Percentiles rank a stretch among this genome's conserved stretches.
phyloP scores from a whole-genome alignment of 2,888 invertebrate species.

The Digitonthophagus gazella region DNA sequence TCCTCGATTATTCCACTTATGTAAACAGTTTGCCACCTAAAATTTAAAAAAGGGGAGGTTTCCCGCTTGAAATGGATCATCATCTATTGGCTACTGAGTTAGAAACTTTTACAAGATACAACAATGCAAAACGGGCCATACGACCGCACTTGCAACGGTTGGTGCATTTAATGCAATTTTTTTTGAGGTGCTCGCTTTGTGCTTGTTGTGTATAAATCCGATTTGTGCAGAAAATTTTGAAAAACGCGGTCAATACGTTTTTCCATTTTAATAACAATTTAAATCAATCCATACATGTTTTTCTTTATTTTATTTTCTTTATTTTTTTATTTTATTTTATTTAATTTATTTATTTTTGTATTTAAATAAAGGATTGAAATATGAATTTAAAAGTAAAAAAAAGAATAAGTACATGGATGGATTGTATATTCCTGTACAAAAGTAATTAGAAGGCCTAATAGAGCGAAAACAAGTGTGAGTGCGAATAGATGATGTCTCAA shows the following conservation, averaged over 20 bases:
- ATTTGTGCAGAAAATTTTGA: not conserved
- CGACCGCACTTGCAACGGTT: conserved; percentile 8
- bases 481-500: conserved; percentile 48
- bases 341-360: too few species aligned
- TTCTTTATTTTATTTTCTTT: too few species aligned
- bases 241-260: not conserved
- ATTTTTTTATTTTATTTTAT: too few species aligned
- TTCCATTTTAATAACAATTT: not conserved
- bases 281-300: not conserved
- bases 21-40: not conserved
- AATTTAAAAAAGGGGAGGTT: not conserved
- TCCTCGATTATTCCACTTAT: not conserved
- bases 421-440: conserved; percentile 1
- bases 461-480: conserved; percentile 52
- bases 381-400: not conserved
- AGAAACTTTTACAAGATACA: conserved; percentile 3
- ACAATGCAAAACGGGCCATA: conserved; percentile 10
- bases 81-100: conserved; percentile 20
- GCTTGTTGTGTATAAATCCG: conserved; percentile 4
- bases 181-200: not conserved
- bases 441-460: conserved; percentile 1
- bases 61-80: conserved; percentile 20
- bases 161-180: not conserved
- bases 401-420: not conserved
- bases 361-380: too few species aligned